Percentiles rank a stretch among this genome's conserved stretches.
phyloP scores from a whole-genome alignment of 2,797 vertebrate genomes.

The Enoplosus armatus region DNA sequence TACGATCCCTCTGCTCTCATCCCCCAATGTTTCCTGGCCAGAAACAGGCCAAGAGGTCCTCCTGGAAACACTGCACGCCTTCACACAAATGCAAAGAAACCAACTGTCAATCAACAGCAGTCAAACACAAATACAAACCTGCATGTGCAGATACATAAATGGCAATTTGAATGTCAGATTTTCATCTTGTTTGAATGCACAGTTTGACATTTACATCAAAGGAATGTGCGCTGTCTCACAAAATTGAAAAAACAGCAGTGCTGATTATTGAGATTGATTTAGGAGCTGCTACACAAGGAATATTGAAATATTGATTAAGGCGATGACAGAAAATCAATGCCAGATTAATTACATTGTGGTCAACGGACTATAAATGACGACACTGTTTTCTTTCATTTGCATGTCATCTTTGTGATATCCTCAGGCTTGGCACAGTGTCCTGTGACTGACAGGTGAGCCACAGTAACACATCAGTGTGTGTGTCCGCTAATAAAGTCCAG shows the following conservation, averaged over 20 bases:
- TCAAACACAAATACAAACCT: slow-evolving; percentile 35
- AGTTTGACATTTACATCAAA: slow-evolving; percentile 69
- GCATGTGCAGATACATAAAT: slow-evolving; percentile 56
- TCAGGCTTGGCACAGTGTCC: slow-evolving; percentile 7
- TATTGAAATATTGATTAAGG: slow-evolving; percentile 65
- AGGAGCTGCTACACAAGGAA: slow-evolving; percentile 43
- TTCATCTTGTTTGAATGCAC: slow-evolving; percentile 49
- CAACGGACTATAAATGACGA: slow-evolving; percentile 36
- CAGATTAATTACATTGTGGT: slow-evolving; percentile 55
- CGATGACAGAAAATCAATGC: slow-evolving; percentile 54
- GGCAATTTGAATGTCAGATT: slow-evolving; percentile 62
- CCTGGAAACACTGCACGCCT: slow-evolving; percentile 27
- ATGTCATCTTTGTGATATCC: slow-evolving; percentile 40
- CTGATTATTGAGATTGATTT: slow-evolving; percentile 61
- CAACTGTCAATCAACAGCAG: slow-evolving; percentile 28
- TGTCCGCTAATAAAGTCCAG: slow-evolving; percentile 42
- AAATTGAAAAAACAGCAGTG: slow-evolving; percentile 39
- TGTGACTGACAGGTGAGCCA: slow-evolving; percentile 3
- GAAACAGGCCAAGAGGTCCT: slow-evolving; percentile 49
- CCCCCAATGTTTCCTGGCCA: slow-evolving; percentile 14
- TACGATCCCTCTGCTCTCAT: slow-evolving; percentile 41
- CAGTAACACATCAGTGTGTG: slow-evolving; percentile 16
- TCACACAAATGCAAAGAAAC: slow-evolving; percentile 29
- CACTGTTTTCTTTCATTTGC: slow-evolving; percentile 50
- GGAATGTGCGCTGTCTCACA: slow-evolving; percentile 33